Base-by-base conservation (phyloP, 1,140 invertebrate genomes). In the Druon quercuslanigerum region DNA sequence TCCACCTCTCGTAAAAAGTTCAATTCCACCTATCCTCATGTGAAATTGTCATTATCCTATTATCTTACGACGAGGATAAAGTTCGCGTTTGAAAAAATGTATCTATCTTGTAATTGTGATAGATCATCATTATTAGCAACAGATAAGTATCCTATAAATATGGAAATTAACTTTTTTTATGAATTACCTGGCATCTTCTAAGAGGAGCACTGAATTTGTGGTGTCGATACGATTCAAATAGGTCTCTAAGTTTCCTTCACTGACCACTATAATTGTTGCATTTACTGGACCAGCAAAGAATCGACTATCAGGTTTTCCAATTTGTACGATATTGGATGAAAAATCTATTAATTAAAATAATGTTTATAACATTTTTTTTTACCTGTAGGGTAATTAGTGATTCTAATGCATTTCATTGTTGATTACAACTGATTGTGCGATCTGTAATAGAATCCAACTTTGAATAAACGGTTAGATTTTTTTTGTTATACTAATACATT, bases 181-280 rank as follows among this genome's bases (percentile, higher is more conserved):
- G 20, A 72, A 72, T 83, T 83, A 90, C 89, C 89, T 86, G 6
- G 87, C 77, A 77, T 91, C 88, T 81, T 90, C 86, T 7, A 90
- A 33, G 2, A 90, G 80, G 2, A 91, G 51, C 75, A 91, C 83
- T 13, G 79, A 85, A 52, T 90, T 89, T 6, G 79, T 73, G 0
- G 87, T 79, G 9, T 87, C 82, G 0, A 88, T 73, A 19, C 71
- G 71, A 74, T 85, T 88, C 13, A 90, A 57, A 25, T 87, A 83
- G 17, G 82, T 52, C 50, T 86, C 83, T n/a, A 90, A 71, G 76
- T 83, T 86, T 60, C 87, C 88, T 72, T 90, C 88, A 75, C 88
- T 90, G 5, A 87, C 75, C 1, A 91, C 75, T 1, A 91, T 17
- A 60, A 91, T 79, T 0, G 90, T 87, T 2, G 87, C 81, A 60